Evolutionary conservation across 2,797 vertebrate species (phyloP), one percentile per base, ranked within the genome.

Genomic region (Spondyliosoma cantharus): DNA sequence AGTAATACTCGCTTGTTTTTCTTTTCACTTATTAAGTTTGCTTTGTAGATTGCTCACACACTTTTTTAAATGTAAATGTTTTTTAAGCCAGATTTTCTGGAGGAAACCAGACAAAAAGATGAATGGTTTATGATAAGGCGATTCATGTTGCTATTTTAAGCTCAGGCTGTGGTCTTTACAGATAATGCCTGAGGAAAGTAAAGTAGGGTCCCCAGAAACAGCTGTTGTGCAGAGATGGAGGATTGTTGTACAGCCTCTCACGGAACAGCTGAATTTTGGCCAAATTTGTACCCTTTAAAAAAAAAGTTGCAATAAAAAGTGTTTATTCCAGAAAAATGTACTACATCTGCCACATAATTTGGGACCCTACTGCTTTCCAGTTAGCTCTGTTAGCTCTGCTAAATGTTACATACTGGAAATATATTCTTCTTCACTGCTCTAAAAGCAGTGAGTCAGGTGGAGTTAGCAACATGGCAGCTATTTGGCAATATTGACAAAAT

Each of bases 101-200:
- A 82, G 71, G 68, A 87, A 83, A 46, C 25, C 54, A 80, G 76
- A 83, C 78, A 73, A 54, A 88, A 81, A 86, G 72, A 82, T 85
- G 78, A 89, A 80, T 82, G 90, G 84, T 86, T 85, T 62, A 81
- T 84, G 79, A 84, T 85, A 74, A 83, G 61, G 24, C 86, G 83
- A 81, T 89, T 86, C 68, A 84, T 90, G 79, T 82, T 73, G 65
- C 79, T 87, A 86, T 92, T 91, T 91, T 83, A 71, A 82, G 78
- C 75, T 42, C 57, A 70, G 75, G 56, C 75, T 91, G 82, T 86
- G 87, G 78, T 86, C 73, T 61, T 84, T 69, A 85, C 83, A 82
- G 73, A 76, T 80, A 85, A 85, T 69, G 80, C 82, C 82, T 50
- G 20, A 85, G 70, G 74, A 71, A 69, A 77, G 71, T 24, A 48